Conservation (phyloP, 2,797 vertebrate species). For the Sebastes jordani region DNA sequence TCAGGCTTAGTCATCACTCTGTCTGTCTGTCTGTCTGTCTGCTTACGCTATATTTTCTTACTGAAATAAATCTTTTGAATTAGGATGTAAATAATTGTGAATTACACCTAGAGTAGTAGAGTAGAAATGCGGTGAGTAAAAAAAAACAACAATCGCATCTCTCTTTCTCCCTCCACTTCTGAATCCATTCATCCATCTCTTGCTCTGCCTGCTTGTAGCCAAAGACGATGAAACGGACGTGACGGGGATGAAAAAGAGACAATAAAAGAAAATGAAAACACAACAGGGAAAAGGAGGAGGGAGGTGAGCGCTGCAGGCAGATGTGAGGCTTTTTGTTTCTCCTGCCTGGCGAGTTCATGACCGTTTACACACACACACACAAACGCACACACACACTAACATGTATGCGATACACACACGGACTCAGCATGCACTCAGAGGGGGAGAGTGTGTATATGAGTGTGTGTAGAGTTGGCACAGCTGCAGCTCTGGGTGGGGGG, state of each 20-base stretch:
- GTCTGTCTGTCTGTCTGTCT: background rate
- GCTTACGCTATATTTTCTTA: background rate
- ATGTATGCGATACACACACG: background rate
- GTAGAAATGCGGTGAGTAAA: background rate
- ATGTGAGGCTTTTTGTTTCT: conserved; percentile 6
- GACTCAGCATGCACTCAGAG: conserved; percentile 5
- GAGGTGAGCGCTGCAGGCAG: background rate
- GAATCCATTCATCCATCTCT: background rate
- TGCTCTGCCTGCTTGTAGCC: background rate
- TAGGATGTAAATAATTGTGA: background rate
- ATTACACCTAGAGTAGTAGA: background rate
- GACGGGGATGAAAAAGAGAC: conserved; percentile 10
- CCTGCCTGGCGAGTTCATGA: background rate
- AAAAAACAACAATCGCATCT: background rate
- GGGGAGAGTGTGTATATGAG: background rate
- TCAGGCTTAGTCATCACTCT: too few species aligned
- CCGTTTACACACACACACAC: background rate
- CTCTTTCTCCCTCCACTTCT: background rate
- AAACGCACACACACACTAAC: background rate
- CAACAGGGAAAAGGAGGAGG: background rate
- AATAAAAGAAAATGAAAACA: conserved; percentile 11
- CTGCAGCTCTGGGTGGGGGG: conserved; percentile 43
- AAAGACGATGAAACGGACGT: conserved; percentile 4
- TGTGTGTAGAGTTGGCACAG: conserved; percentile 38
- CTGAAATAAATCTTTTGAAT: background rate